Evolutionary conservation across 2,888 invertebrate genomes (phyloP).

Genomic region (Pyralis farinalis): DNA sequence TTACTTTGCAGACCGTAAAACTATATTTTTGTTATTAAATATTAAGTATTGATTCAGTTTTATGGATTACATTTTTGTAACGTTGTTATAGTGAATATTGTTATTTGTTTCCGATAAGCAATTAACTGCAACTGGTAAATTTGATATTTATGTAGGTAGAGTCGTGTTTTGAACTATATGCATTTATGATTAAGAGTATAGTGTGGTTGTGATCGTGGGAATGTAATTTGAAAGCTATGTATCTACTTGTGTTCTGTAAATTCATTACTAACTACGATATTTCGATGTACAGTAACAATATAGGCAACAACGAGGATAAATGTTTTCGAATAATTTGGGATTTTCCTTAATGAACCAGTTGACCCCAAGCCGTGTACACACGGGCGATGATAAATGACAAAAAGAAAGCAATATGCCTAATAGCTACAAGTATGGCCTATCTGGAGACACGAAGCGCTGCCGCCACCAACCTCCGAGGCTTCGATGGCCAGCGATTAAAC

Average conservation of each 20-base stretch:
- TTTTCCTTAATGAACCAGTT: conserved; percentile 37
- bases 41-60: conserved; percentile 24
- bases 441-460: conserved; percentile 33
- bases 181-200: conserved; percentile 16
- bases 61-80: conserved; percentile 30
- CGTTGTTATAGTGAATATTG: conserved; percentile 30
- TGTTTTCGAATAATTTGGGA: conserved; percentile 13
- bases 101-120: conserved; percentile 22
- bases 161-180: conserved; percentile 14
- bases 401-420: conserved; percentile 49
- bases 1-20: conserved; percentile 43
- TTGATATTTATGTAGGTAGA: not conserved
- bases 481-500: conserved; percentile 55
- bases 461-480: conserved; percentile 25
- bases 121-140: conserved; percentile 9
- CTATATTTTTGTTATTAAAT: conserved; percentile 33
- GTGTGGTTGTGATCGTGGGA: conserved; percentile 13
- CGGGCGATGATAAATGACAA: conserved; percentile 44
- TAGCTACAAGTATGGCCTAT: conserved; percentile 44
- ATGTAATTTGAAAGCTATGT: conserved; percentile 5
- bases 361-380: conserved; percentile 35
- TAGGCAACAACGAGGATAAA: conserved; percentile 17
- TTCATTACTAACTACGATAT: conserved; percentile 12
- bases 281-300: conserved; percentile 13
- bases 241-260: not conserved